Evolutionary conservation across 2,888 invertebrate genomes (phyloP).

Genomic region (Cheilosia grossa): DNA sequence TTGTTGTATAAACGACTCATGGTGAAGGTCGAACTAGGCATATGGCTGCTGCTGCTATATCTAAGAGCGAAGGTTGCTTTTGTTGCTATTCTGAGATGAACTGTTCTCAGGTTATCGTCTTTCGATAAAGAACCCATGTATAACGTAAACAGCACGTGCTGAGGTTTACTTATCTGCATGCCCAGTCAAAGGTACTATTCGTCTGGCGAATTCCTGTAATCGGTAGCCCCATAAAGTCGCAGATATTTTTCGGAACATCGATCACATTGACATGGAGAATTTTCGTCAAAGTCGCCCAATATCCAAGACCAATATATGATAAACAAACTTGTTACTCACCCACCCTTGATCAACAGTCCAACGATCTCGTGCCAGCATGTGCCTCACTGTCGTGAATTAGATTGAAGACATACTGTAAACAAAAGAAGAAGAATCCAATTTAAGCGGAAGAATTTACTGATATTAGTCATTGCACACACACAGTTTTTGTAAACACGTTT

Average conservation of each 20-base stretch:
- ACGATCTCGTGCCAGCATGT: background rate
- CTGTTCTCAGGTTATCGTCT: too few species aligned
- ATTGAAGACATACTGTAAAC: constrained; percentile 1
- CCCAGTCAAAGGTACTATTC: background rate
- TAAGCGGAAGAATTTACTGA: constrained; percentile 25
- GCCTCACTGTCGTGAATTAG: background rate
- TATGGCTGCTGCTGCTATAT: too few species aligned
- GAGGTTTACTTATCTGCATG: too few species aligned
- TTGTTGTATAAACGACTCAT: too few species aligned
- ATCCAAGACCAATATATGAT: background rate
- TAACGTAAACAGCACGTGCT: too few species aligned
- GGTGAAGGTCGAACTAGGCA: too few species aligned
- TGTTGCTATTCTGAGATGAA: too few species aligned
- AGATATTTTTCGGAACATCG: too few species aligned
- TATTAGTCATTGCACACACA: background rate
- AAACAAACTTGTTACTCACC: background rate
- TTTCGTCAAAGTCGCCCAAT: too few species aligned
- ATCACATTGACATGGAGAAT: too few species aligned
- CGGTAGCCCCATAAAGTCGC: background rate
- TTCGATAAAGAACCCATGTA: too few species aligned
- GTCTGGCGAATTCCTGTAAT: background rate
- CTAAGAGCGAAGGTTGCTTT: too few species aligned
- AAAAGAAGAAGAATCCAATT: constrained; percentile 1
- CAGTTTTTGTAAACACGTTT: background rate
- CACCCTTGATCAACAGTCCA: constrained; percentile 5